These are phyloP conservation scores for Xestia rhomboidea DNA, from an alignment of 2,888 invertebrate species.

Conservation along the genomic window DNA sequence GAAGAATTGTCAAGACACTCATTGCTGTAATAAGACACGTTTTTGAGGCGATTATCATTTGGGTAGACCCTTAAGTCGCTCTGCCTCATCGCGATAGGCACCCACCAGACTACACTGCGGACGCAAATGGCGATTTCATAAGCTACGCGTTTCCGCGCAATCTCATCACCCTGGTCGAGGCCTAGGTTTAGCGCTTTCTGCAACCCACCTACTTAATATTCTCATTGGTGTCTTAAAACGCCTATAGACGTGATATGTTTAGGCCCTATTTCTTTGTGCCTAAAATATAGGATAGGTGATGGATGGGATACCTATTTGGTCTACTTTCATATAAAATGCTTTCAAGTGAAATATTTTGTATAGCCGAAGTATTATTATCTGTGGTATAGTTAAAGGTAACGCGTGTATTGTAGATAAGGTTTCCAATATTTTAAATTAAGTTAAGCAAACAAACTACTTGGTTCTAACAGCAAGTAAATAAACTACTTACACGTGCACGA, in stretches of 20 bases:
- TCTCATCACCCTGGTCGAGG: neutral
- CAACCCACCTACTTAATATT: constrained; percentile 16
- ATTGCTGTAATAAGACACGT: neutral
- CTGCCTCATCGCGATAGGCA: neutral
- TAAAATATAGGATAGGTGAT: neutral
- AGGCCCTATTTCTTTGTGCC: neutral
- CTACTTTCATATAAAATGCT: neutral
- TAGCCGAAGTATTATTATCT: too few species aligned
- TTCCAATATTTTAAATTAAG: neutral
- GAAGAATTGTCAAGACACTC: too few species aligned
- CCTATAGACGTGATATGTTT: neutral
- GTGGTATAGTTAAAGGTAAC: neutral
- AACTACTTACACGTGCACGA: neutral
- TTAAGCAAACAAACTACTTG: neutral
- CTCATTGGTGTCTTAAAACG: constrained; percentile 11
- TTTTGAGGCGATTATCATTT: neutral
- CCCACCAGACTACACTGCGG: neutral
- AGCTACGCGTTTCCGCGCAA: neutral
- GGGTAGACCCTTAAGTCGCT: neutral
- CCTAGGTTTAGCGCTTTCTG: neutral
- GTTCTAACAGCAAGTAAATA: neutral
- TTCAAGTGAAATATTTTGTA: neutral
- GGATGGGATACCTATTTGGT: neutral
- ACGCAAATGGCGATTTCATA: neutral
- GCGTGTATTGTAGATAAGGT: neutral